Evolutionary conservation across 1,140 invertebrate genomes (phyloP).

Genomic region (Zaprionus davidi): DNA sequence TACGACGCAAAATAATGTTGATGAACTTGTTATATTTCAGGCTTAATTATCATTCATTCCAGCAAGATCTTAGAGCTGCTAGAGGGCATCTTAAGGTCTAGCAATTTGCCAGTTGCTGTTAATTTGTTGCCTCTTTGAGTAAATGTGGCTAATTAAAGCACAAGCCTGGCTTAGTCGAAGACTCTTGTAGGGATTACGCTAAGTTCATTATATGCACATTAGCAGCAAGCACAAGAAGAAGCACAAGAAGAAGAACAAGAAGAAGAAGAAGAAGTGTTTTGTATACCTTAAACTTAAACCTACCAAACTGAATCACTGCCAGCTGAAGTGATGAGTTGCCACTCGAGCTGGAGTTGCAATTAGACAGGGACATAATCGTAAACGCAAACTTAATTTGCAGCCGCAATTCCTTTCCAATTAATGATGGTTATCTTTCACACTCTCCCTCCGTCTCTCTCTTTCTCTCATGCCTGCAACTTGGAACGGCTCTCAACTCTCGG

Average conservation of each 20-base stretch:
- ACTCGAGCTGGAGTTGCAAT: constrained; percentile 11
- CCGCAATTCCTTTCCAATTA: constrained; percentile 53
- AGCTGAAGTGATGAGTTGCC: constrained; percentile 6
- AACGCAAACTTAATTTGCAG: constrained; percentile 3
- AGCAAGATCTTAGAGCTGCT: not conserved
- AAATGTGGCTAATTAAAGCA: not conserved
- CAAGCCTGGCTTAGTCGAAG: not conserved
- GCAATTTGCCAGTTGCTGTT: not conserved
- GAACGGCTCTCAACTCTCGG: not conserved
- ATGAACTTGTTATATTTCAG: too few species aligned
- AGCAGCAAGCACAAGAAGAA: not conserved
- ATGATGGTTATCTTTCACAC: constrained; percentile 24
- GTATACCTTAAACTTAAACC: not conserved
- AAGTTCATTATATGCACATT: constrained; percentile 1
- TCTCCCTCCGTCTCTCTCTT: constrained; percentile 24
- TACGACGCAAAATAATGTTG: not conserved
- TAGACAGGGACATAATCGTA: not conserved
- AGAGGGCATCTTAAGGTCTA: not conserved
- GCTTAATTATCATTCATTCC: too few species aligned
- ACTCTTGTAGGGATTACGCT: not conserved
- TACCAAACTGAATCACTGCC: constrained; percentile 1
- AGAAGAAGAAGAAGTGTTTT: not conserved
- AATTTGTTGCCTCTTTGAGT: not conserved
- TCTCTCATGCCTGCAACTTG: not conserved
- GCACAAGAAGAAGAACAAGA: not conserved